Evolutionary conservation across 2,888 invertebrate genomes (phyloP), one percentile per base, ranked within the genome.

Genomic region (Trypoxylon attenuatum): DNA sequence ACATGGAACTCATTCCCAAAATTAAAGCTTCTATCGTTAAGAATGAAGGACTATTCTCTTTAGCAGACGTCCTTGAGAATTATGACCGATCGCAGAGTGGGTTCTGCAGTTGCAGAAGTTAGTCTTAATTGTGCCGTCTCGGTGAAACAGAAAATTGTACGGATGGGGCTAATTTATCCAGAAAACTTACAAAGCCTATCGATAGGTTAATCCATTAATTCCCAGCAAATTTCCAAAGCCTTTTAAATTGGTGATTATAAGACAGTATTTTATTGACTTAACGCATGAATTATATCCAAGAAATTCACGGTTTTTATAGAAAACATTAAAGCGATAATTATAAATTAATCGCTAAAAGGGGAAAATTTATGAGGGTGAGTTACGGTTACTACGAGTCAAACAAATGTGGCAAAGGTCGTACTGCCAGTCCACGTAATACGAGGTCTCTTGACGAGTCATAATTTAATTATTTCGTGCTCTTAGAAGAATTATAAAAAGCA

Each of bases 271-370:
- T 73, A 74, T 71, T 62, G 53, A 39, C 50, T 56, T 49, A 53
- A 63, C 61, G 56, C 41, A 65, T 58, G 58, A 65, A 71, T 71
- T 74, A 74, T 74, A 69, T 69, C 69, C 69, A 71, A 65, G 73
- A 59, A 74, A 74, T 69, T 71, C 63, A 39, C 50, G 54, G 27
- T 61, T 47, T 68, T 61, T 59, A 60, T n/a, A n/a, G n/a, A n/a
- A n/a, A n/a, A n/a, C n/a, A n/a, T n/a, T n/a, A 63, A 63, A 59
- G 59, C 65, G 68, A 75, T 71, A 71, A 74, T 74, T 74, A 74
- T 74, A 74, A 74, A 74, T 74, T 69, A 69, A 71, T 63, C 63
- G 53, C 54, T 67, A 54, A 68, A 60, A 49, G 68, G 62, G 41
- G 60, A 33, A 57, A 65, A 71, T 71, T 74, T 68, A 74, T 63